These are phyloP conservation scores for Morbakka virulenta DNA, from an alignment of 30 jellyfish, hydroid and myxozoan genomes.

Conservation along the genomic window DNA sequence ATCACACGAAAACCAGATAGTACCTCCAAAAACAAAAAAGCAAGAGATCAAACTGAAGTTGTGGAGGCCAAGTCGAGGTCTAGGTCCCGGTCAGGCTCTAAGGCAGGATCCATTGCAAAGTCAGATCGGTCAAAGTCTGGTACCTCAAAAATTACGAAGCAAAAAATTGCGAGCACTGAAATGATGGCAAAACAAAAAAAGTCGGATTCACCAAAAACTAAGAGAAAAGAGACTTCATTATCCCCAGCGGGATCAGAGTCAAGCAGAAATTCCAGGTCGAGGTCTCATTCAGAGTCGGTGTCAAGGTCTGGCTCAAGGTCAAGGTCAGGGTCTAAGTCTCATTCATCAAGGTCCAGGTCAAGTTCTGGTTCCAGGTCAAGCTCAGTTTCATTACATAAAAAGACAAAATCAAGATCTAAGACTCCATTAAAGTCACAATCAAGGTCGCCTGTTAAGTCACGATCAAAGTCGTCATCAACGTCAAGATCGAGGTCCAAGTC, in stretches of 20 bases:
- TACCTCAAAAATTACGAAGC: not conserved
- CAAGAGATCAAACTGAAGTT: too few species aligned
- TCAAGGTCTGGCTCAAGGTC: not conserved
- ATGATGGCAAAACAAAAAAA: not conserved
- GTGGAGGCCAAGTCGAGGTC: too few species aligned
- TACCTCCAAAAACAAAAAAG: too few species aligned
- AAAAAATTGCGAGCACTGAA: not conserved
- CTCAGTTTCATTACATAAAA: too few species aligned
- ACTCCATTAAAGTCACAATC: not conserved
- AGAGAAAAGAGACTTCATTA: not conserved
- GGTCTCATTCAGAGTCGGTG: not conserved
- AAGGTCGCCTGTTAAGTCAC: not conserved
- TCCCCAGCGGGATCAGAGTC: not conserved
- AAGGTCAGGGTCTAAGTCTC: not conserved
- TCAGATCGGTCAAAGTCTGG: too few species aligned
- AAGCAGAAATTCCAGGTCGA: not conserved
- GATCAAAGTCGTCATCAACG: not conserved
- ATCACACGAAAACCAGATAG: too few species aligned
- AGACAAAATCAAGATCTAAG: not conserved
- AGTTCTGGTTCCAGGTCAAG: not conserved
- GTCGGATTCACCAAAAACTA: not conserved
- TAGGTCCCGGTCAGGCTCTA: not conserved
- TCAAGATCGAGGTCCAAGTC: not conserved
- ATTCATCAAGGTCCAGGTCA: not conserved
- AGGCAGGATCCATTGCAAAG: not conserved